Evolutionary conservation across 2,797 vertebrate species (phyloP), one percentile per base, ranked within the genome.

Genomic region (Natrix natrix): DNA sequence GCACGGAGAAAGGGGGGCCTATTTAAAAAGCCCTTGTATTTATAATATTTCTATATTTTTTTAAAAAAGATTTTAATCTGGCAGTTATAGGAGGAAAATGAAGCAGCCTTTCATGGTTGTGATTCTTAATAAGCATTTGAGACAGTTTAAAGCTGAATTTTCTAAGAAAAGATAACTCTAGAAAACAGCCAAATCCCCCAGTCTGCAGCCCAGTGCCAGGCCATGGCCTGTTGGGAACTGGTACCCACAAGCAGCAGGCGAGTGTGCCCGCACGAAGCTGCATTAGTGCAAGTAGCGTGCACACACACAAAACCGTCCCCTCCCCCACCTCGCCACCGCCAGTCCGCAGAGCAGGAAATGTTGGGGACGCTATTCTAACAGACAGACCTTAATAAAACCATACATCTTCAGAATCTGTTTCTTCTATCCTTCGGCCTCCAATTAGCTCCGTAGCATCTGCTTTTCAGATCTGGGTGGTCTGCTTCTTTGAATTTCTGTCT

Each of bases 241-340:
- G 32, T 16, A n/a, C 16, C 66, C 2, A 7, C n/a, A 74, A 74
- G 66, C 16, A 1, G 69, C 16, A 74, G 32, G 32, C 5, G 14
- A 69, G 4, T 16, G 66, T 74, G 66, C 6, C 6, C 1, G n/a
- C 32, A 17, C 2, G 5, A 74, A 20, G 32, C 16, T 74, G 16
- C 69, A 8, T 74, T 37, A 5, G 32, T 74, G 69, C 69, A 74
- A 37, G 1, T 37, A 32, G 32, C 0, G 0, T 37, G 32, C 13
- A 2, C 16, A 7, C 14, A 0, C 14, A 17, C 1, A 2, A 74
- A 17, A 74, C 14, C 5, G 0, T 69, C 13, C 5, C 63, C 5
- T n/a, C 28, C n/a, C 66, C n/a, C 5, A 37, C 66, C 11, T 69
- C 6, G n/a, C 63, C 14, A 0, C 69, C 3, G 7, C 16, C 16